Evolutionary conservation across 2,888 invertebrate genomes (phyloP).

Genomic region (Fabriciana adippe): DNA sequence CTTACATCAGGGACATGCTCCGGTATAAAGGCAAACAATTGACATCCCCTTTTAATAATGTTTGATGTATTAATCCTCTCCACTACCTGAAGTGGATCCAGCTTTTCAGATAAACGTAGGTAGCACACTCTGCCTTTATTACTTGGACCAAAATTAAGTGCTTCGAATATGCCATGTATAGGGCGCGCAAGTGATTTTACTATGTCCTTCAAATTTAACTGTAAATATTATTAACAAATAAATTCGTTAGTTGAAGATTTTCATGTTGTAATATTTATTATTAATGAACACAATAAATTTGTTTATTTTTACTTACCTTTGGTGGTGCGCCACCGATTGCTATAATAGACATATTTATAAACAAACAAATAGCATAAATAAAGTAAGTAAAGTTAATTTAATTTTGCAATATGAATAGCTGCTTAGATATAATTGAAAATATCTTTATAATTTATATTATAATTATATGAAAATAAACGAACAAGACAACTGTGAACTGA

Average conservation of each 20-base stretch:
- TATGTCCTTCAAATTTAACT: constrained; percentile 28
- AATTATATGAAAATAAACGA: no score
- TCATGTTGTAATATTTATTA: not conserved
- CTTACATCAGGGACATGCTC: constrained; percentile 57
- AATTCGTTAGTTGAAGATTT: not conserved
- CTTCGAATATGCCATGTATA: constrained; percentile 53
- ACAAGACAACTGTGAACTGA: no score
- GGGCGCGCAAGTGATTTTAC: constrained; percentile 43
- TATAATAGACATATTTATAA: constrained; percentile 49
- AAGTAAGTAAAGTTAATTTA: no score
- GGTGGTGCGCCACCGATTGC: constrained; percentile 41
- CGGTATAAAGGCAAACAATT: constrained; percentile 50
- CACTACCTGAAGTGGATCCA: constrained; percentile 51
- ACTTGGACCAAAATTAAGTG: constrained; percentile 47
- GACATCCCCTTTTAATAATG: not conserved
- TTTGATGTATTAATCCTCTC: constrained; percentile 41
- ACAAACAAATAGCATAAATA: not conserved
- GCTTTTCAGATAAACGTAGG: constrained; percentile 50
- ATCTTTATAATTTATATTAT: no score
- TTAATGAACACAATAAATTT: not conserved
- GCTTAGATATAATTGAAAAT: no score
- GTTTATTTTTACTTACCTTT: constrained; percentile 31
- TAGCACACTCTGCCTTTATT: constrained; percentile 47
- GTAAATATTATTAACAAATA: not conserved
- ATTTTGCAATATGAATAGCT: no score